Base-by-base conservation (phyloP, 1,140 invertebrate genomes). In the Drosophila hydei region DNA sequence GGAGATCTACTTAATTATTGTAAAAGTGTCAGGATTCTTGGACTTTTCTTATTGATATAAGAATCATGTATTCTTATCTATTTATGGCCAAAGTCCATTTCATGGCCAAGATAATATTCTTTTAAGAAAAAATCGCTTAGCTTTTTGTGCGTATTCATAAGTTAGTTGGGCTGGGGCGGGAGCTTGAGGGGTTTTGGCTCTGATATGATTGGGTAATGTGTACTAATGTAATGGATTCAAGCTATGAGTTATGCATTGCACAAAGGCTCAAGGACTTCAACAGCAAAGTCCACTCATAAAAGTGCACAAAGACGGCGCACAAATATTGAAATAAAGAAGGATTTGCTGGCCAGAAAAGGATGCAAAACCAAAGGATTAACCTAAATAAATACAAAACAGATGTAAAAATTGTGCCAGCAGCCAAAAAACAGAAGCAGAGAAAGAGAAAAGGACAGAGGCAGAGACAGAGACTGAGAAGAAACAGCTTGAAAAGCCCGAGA, bases 351-450 rank as follows among this genome's bases (percentile, higher is more conserved):
- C 30, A 11, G 55, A 65, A 59, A 73, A 23, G 33, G 6, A 65
- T 42, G 14, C 21, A 71, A 40, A 25, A 62, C 50, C 55, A 63
- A 72, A 78, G 83, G 83, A 87, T 87, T 87, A 87, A 81, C 77
- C 83, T 87, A 85, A 87, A 87, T 87, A 87, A 87, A 88, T 68
- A 88, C 48, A 88, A 87, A 87, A 87, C 72, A 78, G 74, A 72
- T 85, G 81, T 75, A 73, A 75, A 72, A 80, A 80, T 75, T 87
- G 78, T 87, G 70, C 74, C 65, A 85, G 61, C 50, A 42, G 42
- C 43, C 58, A 59, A 60, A 54, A 52, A 45, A 30, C 16, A 47
- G 12, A 30, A 33, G 14, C 45, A 40, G 51, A 52, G 47, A 33
- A 33, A 11, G 8, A 33, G 45, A 52, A 54, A n/a, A n/a, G n/a